phyloP scores from a whole-genome alignment of 2,797 vertebrate species.

The Bradypodion pumilum region DNA sequence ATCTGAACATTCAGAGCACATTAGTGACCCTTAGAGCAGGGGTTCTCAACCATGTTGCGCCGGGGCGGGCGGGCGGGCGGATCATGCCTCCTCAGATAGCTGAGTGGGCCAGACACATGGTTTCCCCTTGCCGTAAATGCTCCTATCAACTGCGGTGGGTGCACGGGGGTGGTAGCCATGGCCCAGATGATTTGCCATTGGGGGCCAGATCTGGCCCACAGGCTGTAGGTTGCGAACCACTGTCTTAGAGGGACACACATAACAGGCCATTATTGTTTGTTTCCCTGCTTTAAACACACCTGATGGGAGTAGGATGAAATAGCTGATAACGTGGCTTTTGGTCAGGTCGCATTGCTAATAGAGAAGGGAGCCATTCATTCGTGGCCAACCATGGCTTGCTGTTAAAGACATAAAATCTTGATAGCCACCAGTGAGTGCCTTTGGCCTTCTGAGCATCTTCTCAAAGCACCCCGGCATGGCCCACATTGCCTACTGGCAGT shows the following conservation, averaged over 20 bases:
- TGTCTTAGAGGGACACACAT: too few relatives aligned
- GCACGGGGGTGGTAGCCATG: too few relatives aligned
- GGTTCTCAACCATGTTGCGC: too few relatives aligned
- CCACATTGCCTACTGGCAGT: background rate
- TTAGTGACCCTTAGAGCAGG: background rate
- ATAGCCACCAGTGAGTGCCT: background rate
- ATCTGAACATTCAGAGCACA: background rate
- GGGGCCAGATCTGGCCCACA: too few relatives aligned
- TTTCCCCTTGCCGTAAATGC: too few relatives aligned
- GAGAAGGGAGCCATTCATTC: background rate
- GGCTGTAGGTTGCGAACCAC: too few relatives aligned
- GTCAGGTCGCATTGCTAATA: too few relatives aligned
- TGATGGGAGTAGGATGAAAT: background rate
- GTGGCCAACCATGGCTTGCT: background rate
- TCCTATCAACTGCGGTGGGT: too few relatives aligned
- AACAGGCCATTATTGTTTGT: background rate
- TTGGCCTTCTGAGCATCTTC: background rate
- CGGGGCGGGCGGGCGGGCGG: too few relatives aligned
- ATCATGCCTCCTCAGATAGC: too few relatives aligned
- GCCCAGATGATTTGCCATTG: too few relatives aligned
- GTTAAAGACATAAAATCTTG: background rate
- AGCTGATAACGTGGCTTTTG: background rate
- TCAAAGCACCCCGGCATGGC: background rate
- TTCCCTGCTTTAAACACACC: background rate
- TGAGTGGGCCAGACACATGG: too few relatives aligned